Conservation (phyloP, 1,140 invertebrate species). For the Diachasmimorpha longicaudata region DNA sequence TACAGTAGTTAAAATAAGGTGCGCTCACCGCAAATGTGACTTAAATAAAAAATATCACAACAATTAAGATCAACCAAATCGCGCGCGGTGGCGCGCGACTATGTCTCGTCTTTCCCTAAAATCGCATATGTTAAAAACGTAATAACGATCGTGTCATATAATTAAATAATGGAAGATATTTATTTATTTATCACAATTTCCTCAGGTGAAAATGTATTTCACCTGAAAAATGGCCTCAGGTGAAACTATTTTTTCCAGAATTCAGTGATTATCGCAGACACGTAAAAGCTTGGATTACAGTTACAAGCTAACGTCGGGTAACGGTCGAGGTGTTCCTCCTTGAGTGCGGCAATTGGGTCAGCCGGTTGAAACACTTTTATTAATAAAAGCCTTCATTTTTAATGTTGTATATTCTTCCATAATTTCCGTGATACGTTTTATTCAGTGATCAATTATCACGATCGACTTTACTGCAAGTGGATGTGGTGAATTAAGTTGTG, state of each 20-base stretch:
- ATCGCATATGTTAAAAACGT: too few species aligned
- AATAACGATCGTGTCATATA: too few species aligned
- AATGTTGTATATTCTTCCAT: conserved; percentile 6
- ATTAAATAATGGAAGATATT: too few species aligned
- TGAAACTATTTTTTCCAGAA: neutral
- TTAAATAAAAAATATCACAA: too few species aligned
- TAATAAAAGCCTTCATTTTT: conserved; percentile 14
- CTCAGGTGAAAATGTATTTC: too few species aligned
- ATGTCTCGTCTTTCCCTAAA: too few species aligned
- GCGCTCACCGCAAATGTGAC: too few species aligned
- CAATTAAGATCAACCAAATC: too few species aligned
- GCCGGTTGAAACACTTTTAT: conserved; percentile 16
- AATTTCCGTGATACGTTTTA: neutral
- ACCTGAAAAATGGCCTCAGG: neutral
- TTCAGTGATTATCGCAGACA: conserved; percentile 14
- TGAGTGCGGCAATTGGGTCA: conserved; percentile 20
- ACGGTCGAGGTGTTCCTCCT: neutral
- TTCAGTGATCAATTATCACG: conserved; percentile 17
- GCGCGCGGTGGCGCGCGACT: too few species aligned
- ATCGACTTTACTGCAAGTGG: neutral
- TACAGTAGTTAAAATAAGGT: too few species aligned
- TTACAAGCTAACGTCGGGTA: conserved; percentile 45
- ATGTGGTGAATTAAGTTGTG: neutral
- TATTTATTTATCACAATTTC: too few species aligned
- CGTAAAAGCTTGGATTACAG: conserved; percentile 49